Evolutionary conservation across 2,888 invertebrate genomes (phyloP).

Genomic region (Oithona nana): DNA sequence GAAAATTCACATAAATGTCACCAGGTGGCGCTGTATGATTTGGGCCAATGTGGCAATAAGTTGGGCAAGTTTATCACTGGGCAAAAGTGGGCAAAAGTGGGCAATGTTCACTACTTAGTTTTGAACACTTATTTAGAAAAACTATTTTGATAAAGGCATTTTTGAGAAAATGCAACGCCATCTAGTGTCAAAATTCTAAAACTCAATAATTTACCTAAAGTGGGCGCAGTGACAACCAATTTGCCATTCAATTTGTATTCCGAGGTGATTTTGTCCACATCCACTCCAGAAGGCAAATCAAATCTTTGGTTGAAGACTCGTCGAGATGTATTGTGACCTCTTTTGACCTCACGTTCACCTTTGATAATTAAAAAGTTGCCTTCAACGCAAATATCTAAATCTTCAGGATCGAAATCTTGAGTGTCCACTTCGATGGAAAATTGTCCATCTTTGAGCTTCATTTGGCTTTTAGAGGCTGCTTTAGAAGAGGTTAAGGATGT

Average conservation of each 20-base stretch:
- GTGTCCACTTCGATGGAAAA: conserved; percentile 14
- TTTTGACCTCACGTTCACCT: conserved; percentile 13
- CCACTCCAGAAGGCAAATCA: conserved; percentile 11
- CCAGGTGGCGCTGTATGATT: no score
- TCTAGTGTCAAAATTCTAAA: no score
- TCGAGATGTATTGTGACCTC: not conserved
- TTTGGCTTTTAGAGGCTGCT: not conserved
- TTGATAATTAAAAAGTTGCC: not conserved
- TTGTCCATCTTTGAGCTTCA: conserved; percentile 11
- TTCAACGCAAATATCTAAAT: conserved; percentile 14
- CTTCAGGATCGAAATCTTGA: conserved; percentile 17
- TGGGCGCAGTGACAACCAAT: conserved; percentile 10
- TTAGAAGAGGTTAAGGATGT: not conserved
- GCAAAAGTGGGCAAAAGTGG: no score
- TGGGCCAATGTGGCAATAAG: no score
- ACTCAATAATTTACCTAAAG: not conserved
- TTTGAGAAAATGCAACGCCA: no score
- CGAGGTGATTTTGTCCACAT: conserved; percentile 7
- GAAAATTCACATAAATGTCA: no score
- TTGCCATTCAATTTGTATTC: conserved; percentile 4
- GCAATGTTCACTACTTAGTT: no score
- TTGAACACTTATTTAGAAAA: no score
- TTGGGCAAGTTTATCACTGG: no score
- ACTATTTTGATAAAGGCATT: no score
- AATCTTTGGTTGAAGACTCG: conserved; percentile 15